Percentiles rank a stretch among this genome's conserved stretches.
Conservation (phyloP, 2,888 invertebrate species). For the Xestia c-nigrum region DNA sequence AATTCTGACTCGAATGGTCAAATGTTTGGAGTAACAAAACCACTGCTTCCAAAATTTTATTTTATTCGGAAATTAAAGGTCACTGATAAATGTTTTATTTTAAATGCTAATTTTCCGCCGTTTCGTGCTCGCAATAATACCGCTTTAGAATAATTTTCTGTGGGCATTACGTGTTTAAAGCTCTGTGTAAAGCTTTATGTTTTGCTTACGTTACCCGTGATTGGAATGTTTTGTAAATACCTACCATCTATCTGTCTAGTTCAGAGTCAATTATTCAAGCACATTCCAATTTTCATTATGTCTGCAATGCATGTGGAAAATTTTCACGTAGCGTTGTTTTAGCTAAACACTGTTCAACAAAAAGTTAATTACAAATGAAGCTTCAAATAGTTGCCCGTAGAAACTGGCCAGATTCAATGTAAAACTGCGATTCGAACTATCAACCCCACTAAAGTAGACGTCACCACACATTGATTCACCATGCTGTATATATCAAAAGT, state of each 20-base stretch:
- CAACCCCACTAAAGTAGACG: not conserved
- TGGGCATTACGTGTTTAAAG: slow-evolving; percentile 10
- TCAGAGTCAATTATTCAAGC: not conserved
- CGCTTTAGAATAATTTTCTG: slow-evolving; percentile 34
- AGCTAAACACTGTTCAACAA: not conserved
- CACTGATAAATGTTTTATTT: slow-evolving; percentile 47
- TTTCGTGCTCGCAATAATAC: slow-evolving; percentile 26
- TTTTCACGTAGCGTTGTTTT: not conserved
- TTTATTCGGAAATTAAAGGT: slow-evolving; percentile 40
- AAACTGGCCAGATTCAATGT: not conserved
- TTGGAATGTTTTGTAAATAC: slow-evolving; percentile 1
- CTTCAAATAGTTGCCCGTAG: not conserved
- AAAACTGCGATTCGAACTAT: not conserved
- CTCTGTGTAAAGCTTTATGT: slow-evolving; percentile 10
- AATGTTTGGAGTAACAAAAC: not conserved
- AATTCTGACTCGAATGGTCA: not conserved
- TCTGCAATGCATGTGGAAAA: too few species aligned
- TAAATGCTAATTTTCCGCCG: slow-evolving; percentile 45
- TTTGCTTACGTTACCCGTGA: not conserved
- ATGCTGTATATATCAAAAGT: not conserved
- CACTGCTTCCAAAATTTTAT: slow-evolving; percentile 4
- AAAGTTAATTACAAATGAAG: not conserved
- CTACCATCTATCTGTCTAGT: not conserved
- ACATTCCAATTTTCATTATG: not conserved
- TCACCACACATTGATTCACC: not conserved